These are phyloP conservation scores for Rhopalosiphum nymphaeae DNA, from an alignment of 2,888 invertebrate genomes.

Conservation along the genomic window DNA sequence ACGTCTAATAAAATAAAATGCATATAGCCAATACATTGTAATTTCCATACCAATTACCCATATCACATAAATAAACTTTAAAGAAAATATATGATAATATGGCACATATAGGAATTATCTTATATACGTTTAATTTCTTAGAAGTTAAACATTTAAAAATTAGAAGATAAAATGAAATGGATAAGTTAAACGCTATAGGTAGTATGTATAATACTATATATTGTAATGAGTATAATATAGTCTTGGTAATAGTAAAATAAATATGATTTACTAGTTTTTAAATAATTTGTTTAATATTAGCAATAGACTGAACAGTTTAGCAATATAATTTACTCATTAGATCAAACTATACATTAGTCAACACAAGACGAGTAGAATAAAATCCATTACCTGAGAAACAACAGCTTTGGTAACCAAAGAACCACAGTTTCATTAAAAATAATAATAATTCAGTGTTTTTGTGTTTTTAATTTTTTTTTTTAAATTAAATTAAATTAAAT, in stretches of 20 bases:
- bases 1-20: background rate
- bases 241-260: background rate
- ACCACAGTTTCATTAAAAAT: slow-evolving; percentile 22
- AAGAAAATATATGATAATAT: background rate
- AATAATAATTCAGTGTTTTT: slow-evolving; percentile 29
- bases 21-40: background rate
- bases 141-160: background rate
- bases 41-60: background rate
- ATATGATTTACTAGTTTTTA: background rate
- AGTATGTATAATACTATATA: too few relatives aligned
- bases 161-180: background rate
- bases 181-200: too few relatives aligned
- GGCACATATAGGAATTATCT: background rate
- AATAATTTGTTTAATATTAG: background rate
- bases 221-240: too few relatives aligned
- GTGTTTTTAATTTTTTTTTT: background rate
- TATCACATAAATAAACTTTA: background rate
- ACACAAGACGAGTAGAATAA: background rate
- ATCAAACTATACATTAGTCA: background rate
- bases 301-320: background rate
- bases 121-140: background rate
- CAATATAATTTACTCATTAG: background rate
- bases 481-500: slow-evolving; percentile 16
- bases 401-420: background rate
- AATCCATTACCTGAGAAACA: background rate